phyloP scores from a whole-genome alignment of 2,797 vertebrate species.

The Sparus aurata region DNA sequence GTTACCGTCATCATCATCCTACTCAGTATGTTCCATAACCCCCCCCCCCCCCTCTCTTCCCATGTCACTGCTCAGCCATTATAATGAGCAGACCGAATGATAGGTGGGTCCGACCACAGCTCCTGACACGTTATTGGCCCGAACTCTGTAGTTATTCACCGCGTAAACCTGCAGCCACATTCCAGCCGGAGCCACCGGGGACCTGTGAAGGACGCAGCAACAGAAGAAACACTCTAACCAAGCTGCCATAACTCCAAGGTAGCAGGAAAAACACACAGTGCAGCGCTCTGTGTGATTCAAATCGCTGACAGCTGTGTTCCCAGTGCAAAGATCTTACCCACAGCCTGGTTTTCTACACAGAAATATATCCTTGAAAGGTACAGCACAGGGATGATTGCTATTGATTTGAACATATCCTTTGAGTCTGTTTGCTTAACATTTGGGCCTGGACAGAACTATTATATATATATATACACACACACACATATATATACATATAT shows the following conservation, averaged over 20 bases:
- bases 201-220: conserved; percentile 55
- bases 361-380: conserved; percentile 40
- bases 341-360: conserved; percentile 11
- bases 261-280: conserved; percentile 50
- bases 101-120: conserved; percentile 10
- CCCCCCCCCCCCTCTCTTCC: not conserved
- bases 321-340: conserved; percentile 43
- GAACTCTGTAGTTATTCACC: conserved; percentile 25
- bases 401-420: conserved; percentile 41
- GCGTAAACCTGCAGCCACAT: conserved; percentile 52
- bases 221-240: conserved; percentile 49
- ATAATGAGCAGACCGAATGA: conserved; percentile 57
- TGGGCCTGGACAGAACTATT: not conserved
- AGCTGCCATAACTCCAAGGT: conserved; percentile 50
- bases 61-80: conserved; percentile 19
- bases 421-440: conserved; percentile 13
- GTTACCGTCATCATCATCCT: conserved; percentile 14
- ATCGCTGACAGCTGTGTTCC: conserved; percentile 52
- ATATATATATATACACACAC: not conserved
- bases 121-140: conserved; percentile 49
- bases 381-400: conserved; percentile 31
- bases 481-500: not conserved
- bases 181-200: conserved; percentile 41
- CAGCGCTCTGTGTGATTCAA: conserved; percentile 31
- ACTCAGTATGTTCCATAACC: conserved; percentile 34